A percentile compares a stretch with the other conserved stretches of the same genome.
Evolutionary conservation across 2,888 invertebrate genomes (phyloP).

Genomic region (Rutpela maculata): DNA sequence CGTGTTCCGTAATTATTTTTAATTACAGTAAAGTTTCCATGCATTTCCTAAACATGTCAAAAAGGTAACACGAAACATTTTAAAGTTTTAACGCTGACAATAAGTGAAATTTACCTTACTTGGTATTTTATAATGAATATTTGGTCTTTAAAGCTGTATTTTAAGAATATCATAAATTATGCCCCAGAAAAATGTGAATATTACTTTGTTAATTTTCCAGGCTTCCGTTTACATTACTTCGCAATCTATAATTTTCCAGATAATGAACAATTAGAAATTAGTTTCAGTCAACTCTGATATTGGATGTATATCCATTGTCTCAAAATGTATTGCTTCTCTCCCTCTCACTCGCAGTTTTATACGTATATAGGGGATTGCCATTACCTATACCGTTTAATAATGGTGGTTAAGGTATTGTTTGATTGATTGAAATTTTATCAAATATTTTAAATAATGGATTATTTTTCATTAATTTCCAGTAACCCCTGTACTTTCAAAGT

Average conservation of each 20-base stretch:
- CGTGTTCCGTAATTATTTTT: no score
- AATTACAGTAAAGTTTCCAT: no score
- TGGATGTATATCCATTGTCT: slow-evolving; percentile 2
- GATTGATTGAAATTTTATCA: neutral
- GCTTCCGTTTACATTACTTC: neutral
- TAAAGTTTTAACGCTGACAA: no score
- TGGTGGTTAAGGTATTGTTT: neutral
- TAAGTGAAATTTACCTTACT: no score
- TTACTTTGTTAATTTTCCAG: neutral
- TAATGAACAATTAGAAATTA: neutral
- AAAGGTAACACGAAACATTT: no score
- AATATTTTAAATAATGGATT: neutral
- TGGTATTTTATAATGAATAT: no score
- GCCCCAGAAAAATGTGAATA: no score
- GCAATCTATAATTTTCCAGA: neutral
- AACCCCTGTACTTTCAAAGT: no score
- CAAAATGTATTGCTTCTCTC: neutral
- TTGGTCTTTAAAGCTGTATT: no score
- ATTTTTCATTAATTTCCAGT: neutral
- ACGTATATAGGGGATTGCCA: neutral
- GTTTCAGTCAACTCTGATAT: neutral
- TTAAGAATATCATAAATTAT: no score
- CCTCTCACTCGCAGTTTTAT: neutral
- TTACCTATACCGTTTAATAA: neutral
- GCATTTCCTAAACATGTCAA: no score